A percentile compares a stretch with the other conserved stretches of the same genome.
Evolutionary conservation across 2,888 invertebrate species (phyloP).

Genomic region (Tipula unca): DNA sequence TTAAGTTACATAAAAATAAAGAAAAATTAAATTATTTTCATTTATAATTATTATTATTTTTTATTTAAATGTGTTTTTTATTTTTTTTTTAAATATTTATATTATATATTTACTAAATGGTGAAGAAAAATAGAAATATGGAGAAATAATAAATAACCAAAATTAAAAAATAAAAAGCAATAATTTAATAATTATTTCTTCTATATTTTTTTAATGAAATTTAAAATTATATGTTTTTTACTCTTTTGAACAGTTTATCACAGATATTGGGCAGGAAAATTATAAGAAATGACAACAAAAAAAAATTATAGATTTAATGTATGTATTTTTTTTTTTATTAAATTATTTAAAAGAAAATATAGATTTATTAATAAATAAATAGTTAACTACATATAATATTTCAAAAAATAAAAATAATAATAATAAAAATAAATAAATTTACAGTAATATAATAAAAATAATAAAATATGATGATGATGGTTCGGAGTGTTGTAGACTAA

Average conservation of each 20-base stretch:
- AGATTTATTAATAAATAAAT: conserved; percentile 23
- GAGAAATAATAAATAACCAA: conserved; percentile 1
- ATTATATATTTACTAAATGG: background rate
- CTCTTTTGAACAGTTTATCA: conserved; percentile 38
- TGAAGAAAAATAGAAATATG: conserved; percentile 1
- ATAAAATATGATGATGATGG: conserved; percentile 20
- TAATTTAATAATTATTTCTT: conserved; percentile 22
- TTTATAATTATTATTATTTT: conserved; percentile 14
- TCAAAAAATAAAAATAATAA: too few relatives aligned
- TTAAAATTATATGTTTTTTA: conserved; percentile 26
- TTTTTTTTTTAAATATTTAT: background rate
- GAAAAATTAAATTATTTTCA: background rate
- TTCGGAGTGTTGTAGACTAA: conserved; percentile 14
- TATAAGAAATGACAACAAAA: conserved; percentile 17
- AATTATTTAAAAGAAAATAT: conserved; percentile 14
- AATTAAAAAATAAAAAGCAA: background rate
- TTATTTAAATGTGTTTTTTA: background rate
- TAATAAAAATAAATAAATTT: conserved; percentile 23
- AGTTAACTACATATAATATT: too few relatives aligned
- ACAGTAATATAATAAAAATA: conserved; percentile 23
- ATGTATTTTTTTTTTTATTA: background rate
- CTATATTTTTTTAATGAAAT: conserved; percentile 22
- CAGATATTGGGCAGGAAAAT: conserved; percentile 40
- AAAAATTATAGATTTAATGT: background rate
- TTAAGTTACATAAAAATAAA: background rate